A percentile compares a stretch with the other conserved stretches of the same genome.
Evolutionary conservation across 2,888 invertebrate genomes (phyloP).

Genomic region (Crepidodera aurea): DNA sequence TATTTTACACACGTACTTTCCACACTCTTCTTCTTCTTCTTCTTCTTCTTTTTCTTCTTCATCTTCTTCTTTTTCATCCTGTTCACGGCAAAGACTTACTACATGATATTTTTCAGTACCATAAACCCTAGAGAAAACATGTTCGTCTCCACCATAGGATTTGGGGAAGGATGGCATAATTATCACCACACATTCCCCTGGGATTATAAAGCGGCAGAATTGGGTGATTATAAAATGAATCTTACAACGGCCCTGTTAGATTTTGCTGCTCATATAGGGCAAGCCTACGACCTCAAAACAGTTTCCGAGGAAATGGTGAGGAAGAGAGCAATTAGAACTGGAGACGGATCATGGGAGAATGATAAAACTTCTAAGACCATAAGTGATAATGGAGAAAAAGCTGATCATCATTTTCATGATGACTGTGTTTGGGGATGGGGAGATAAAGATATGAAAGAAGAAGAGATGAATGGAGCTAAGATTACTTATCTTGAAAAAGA

Average conservation of each 20-base stretch:
- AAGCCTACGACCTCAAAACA: constrained; percentile 80
- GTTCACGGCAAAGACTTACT: too few relatives aligned
- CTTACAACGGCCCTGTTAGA: constrained; percentile 84
- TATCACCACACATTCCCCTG: too few relatives aligned
- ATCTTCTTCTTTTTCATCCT: too few relatives aligned
- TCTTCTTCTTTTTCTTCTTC: too few relatives aligned
- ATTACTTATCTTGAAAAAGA: too few relatives aligned
- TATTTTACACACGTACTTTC: too few relatives aligned
- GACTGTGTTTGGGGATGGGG: constrained; percentile 63
- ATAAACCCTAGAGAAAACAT: constrained; percentile 78
- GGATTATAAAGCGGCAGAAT: too few relatives aligned
- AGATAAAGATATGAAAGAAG: constrained; percentile 69
- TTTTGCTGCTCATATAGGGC: constrained; percentile 78
- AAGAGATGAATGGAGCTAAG: constrained; percentile 53
- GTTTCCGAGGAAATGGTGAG: constrained; percentile 67
- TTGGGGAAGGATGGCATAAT: constrained; percentile 90
- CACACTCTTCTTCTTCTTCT: too few relatives aligned
- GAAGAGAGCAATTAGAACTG: constrained; percentile 66
- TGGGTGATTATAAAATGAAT: constrained; percentile 72
- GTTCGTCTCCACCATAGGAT: constrained; percentile 74
- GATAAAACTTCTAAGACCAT: constrained; percentile 58
- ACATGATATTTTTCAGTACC: too few relatives aligned
- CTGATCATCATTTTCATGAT: constrained; percentile 58
- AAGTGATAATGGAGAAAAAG: constrained; percentile 69
- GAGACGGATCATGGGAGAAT: constrained; percentile 64